Percentiles rank a stretch among this genome's conserved stretches.
Conservation (phyloP, 2,888 invertebrate species). For the Diloba caeruleocephala region DNA sequence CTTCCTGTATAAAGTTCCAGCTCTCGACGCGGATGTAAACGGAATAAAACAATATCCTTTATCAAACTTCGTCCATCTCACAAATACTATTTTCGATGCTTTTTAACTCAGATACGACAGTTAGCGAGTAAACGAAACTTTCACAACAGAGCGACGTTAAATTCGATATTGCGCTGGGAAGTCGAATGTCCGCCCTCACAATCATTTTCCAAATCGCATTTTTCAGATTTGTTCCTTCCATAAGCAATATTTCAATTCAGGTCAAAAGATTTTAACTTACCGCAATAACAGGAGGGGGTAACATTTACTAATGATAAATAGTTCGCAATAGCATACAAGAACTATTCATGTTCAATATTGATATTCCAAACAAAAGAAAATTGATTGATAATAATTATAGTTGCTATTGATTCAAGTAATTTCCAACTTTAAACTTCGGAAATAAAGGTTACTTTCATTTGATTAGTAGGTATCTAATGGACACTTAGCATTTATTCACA, state of each 20-base stretch:
- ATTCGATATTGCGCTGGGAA: slow-evolving; percentile 62
- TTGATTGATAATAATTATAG: not conserved
- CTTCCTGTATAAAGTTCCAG: slow-evolving; percentile 54
- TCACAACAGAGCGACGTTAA: slow-evolving; percentile 48
- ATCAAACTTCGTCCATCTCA: slow-evolving; percentile 54
- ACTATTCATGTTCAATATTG: slow-evolving; percentile 5
- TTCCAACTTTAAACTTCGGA: slow-evolving; percentile 2
- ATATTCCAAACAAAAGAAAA: not conserved
- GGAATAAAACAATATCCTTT: slow-evolving; percentile 57
- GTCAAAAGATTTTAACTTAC: slow-evolving; percentile 71
- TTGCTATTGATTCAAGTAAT: not conserved
- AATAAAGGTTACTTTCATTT: slow-evolving; percentile 20
- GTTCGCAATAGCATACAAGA: slow-evolving; percentile 11
- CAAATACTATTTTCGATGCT: slow-evolving; percentile 61
- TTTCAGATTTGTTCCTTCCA: slow-evolving; percentile 64
- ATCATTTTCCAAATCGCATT: slow-evolving; percentile 69
- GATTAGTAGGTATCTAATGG: slow-evolving; percentile 23
- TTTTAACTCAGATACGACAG: slow-evolving; percentile 57
- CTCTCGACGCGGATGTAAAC: slow-evolving; percentile 46
- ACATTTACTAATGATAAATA: slow-evolving; percentile 56
- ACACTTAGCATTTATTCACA: slow-evolving; percentile 33
- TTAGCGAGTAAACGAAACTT: slow-evolving; percentile 58
- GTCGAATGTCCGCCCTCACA: slow-evolving; percentile 54
- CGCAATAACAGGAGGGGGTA: slow-evolving; percentile 54
- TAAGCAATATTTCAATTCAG: slow-evolving; percentile 67